phyloP scores from a whole-genome alignment of 2,113 vertebrate genomes.

The Cettia cetti region DNA sequence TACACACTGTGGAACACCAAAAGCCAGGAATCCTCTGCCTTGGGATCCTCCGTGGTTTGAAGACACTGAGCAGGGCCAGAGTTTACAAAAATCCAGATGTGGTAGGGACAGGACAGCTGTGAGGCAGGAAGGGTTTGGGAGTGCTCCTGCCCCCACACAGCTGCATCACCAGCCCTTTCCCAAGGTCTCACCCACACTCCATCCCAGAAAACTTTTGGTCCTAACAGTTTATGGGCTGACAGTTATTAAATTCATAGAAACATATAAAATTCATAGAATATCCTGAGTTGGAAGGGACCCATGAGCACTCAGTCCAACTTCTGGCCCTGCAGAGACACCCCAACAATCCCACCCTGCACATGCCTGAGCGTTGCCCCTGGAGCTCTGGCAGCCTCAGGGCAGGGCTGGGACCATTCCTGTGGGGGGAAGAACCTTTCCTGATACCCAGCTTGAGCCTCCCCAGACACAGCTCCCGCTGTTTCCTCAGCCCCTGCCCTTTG shows the following conservation, averaged over 20 bases:
- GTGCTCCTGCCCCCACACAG: neutral
- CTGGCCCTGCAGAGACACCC: neutral
- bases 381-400: neutral
- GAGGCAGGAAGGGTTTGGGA: neutral
- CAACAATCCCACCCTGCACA: neutral
- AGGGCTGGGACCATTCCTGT: accelerated
- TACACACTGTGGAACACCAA: neutral
- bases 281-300: neutral
- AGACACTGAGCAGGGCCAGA: neutral
- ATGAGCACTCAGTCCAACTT: neutral
- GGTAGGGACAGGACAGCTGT: accelerated
- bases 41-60: neutral
- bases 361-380: neutral
- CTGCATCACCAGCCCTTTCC: neutral
- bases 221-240: neutral
- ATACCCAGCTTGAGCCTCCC: accelerated
- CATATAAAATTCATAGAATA: accelerated
- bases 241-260: neutral
- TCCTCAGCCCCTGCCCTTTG: neutral
- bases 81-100: neutral
- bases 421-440: neutral
- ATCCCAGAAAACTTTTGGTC: neutral
- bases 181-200: accelerated
- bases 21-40: neutral
- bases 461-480: neutral